phyloP scores from a whole-genome alignment of 1,140 invertebrate species.

The Orchesella cincta region DNA sequence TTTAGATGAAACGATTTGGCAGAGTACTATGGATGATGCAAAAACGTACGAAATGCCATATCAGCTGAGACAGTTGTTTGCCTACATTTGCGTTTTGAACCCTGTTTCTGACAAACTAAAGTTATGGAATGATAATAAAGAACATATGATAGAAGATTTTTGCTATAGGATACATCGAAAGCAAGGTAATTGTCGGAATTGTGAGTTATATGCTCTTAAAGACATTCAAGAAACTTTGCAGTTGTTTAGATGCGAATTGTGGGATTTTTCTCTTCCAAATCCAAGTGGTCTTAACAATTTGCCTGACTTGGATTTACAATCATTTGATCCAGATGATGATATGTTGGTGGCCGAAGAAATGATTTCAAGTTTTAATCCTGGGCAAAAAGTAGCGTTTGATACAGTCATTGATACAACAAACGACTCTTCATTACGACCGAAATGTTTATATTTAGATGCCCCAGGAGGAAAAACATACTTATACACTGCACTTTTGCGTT shows the following conservation, averaged over 20 bases:
- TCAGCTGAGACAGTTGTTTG: constrained; percentile 57
- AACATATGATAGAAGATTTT: constrained; percentile 53
- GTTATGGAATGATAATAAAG: constrained; percentile 55
- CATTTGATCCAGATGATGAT: not conserved
- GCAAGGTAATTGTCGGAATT: constrained; percentile 23
- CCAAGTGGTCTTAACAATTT: not conserved
- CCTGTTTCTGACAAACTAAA: constrained; percentile 51
- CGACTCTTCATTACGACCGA: not conserved
- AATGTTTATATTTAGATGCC: constrained; percentile 15
- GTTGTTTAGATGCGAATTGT: not conserved
- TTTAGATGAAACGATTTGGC: constrained; percentile 49
- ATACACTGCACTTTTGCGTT: constrained; percentile 22
- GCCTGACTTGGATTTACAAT: not conserved
- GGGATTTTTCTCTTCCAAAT: not conserved
- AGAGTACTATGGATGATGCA: constrained; percentile 46
- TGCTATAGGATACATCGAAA: not conserved
- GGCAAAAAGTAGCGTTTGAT: not conserved
- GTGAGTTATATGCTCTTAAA: constrained; percentile 38
- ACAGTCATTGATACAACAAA: not conserved
- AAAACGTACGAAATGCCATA: constrained; percentile 51
- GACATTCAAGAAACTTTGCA: constrained; percentile 30
- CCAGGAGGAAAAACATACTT: constrained; percentile 32
- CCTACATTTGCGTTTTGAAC: constrained; percentile 54
- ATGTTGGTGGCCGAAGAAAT: not conserved
- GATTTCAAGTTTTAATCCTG: not conserved